A percentile compares a stretch with the other conserved stretches of the same genome.
phyloP scores from a whole-genome alignment of 2,113 vertebrate genomes.

The Pseudopipra pipra region DNA sequence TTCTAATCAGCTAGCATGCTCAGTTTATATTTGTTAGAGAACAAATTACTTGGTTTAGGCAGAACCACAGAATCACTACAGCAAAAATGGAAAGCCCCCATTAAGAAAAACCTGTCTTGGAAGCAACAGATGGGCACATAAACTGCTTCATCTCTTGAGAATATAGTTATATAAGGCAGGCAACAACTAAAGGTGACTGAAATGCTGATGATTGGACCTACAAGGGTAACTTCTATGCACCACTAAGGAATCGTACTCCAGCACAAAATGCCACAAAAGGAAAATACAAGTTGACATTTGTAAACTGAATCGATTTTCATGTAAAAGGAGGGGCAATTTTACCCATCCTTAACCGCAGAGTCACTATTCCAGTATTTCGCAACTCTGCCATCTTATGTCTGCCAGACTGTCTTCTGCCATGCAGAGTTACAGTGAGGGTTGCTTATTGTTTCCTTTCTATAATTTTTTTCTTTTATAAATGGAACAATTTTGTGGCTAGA shows the following conservation, averaged over 20 bases:
- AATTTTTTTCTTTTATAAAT: neutral
- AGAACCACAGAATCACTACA: neutral
- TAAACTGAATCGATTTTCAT: conserved; percentile 1
- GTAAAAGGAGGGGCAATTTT: neutral
- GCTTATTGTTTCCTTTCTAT: neutral
- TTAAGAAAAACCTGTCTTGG: neutral
- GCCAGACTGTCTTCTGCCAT: neutral
- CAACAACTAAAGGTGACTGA: neutral
- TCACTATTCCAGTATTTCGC: neutral
- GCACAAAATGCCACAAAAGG: neutral
- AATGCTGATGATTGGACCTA: neutral
- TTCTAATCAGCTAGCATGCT: neutral
- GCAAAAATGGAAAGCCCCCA: neutral
- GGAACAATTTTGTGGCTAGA: neutral
- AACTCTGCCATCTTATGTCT: neutral
- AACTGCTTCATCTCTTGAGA: neutral
- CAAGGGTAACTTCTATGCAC: neutral
- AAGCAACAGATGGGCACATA: neutral
- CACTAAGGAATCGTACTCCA: neutral
- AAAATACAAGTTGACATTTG: conserved; percentile 3
- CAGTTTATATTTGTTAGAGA: neutral
- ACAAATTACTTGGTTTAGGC: neutral
- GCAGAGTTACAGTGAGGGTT: neutral
- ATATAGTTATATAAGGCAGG: neutral
- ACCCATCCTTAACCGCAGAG: neutral